Base-by-base conservation (phyloP, 2,113 vertebrate genomes). In the Hippocampus guttulatus region DNA sequence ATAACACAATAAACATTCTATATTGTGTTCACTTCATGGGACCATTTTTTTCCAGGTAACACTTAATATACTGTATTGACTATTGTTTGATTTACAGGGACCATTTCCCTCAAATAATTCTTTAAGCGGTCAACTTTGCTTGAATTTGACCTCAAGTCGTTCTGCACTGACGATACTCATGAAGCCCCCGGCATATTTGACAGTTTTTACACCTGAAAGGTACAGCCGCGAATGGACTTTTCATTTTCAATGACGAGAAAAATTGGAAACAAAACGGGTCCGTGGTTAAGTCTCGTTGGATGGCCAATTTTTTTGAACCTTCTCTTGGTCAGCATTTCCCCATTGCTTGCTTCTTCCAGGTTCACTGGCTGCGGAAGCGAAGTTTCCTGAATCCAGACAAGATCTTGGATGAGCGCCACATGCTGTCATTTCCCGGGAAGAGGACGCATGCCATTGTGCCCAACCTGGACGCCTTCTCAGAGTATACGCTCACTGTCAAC, bases 391-490 rank as follows among this genome's bases (percentile, higher is more conserved):
- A 95, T 79, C 93, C 92, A 9, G 89, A 89, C 75, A 91, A 84
- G 41, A 87, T 89, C 70, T 91, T 93, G 76, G 89, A 91, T 45
- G 91, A 94, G 74, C 94, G 91, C 49, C 91, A 92, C n/a, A 84
- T 86, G 27, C 88, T 96, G 57, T 90, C 85, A 0, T 94, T 99
- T 80, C 71, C 90, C 14, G 96, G 94, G 62, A 94, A 94, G 64
- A 91, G 93, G 67, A 93, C 76, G 27, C 88, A 87, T 0, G 94
- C 92, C 74, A 91, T 96, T 78, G 92, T 99, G 70, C 93, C 95
- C 0, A 91, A 93, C 1, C 89, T 99, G 1, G 90, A 94, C 8
- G 93, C 97, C 21, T 98, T 94, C 83, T 96, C 95, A 11, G 93
- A 96, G 89, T 99, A 97, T 90, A 91, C 10, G 43, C 86, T 99